These are phyloP conservation scores for Carposina sasakii DNA, from an alignment of 1,140 invertebrate species.

Conservation along the genomic window DNA sequence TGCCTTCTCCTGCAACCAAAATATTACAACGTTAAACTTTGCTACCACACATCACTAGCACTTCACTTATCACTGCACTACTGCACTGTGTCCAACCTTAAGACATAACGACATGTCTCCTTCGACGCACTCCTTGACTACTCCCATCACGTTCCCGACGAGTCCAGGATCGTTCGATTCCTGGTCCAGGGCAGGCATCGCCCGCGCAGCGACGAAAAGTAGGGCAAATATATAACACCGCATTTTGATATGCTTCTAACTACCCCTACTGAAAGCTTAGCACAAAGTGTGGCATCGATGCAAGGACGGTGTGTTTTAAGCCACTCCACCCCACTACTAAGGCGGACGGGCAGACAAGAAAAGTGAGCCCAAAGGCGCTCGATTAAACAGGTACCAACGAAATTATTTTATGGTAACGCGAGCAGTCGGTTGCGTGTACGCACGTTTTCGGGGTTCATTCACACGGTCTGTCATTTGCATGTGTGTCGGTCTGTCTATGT, in stretches of 20 bases:
- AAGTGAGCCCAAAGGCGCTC: constrained; percentile 52
- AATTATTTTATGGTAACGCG: constrained; percentile 39
- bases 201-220: constrained; percentile 47
- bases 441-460: constrained; percentile 25
- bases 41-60: constrained; percentile 10
- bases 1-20: constrained; percentile 65
- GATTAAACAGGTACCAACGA: constrained; percentile 46
- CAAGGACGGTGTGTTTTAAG: constrained; percentile 57
- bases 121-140: constrained; percentile 59
- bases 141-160: constrained; percentile 43
- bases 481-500: constrained; percentile 13
- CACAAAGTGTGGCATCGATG: constrained; percentile 55
- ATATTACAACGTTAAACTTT: constrained; percentile 27
- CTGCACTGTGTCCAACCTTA: constrained; percentile 41
- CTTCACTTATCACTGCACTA: constrained; percentile 41
- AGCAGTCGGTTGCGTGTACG: constrained; percentile 24
- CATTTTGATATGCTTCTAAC: constrained; percentile 37
- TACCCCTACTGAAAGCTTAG: constrained; percentile 54
- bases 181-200: constrained; percentile 54
- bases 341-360: constrained; percentile 34
- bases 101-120: constrained; percentile 58
- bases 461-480: constrained; percentile 10
- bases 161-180: constrained; percentile 45
- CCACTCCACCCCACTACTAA: constrained; percentile 52
- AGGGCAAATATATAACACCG: constrained; percentile 46